Base-by-base conservation (phyloP, 2,113 vertebrate genomes). In the Chionis minor region DNA sequence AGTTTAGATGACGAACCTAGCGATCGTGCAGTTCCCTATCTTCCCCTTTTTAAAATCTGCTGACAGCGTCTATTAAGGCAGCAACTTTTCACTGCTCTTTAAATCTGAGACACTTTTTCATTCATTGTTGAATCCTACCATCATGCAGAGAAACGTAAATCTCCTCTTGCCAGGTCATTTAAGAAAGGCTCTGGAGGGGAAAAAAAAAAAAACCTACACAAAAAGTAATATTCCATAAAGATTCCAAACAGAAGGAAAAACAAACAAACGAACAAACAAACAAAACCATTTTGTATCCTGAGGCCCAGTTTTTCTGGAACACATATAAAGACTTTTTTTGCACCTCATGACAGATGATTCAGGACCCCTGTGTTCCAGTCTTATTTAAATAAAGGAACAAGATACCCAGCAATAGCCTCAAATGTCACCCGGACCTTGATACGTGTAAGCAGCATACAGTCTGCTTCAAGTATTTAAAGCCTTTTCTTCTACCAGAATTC, bases 131-230 rank as follows among this genome's bases (percentile, higher is more conserved):
- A 86, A 93, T 73, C 28, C 32, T 70, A 80, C 40, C 72, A 52
- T 80, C 85, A 90, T 14, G n/a, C 16, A 90, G 14, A 73, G 28
- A 88, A 95, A 92, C 79, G 61, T 85, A 92, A 87, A 91, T 94
- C 54, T 88, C 35, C 22, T 66, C 74, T 88, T 95, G 78, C 16
- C n/a, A 70, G 17, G 26, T 86, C 74, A 47, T 94, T 90, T 86
- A 82, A 89, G 73, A 92, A 56, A 81, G 33, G 24, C 22, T 77
- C 58, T 70, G 26, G 19, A 86, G 66, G 14, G 16, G 3, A 1
- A 19, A 33, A 40, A 59, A 49, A 45, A 51, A 38, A 13, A 17
- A 17, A 52, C 9, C 12, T 55, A 75, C 54, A 51, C 65, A 67
- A 70, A 95, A 81, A 56, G 13, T 58, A 86, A 44, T 73, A 58